phyloP scores from a whole-genome alignment of 2,113 vertebrate genomes.

The Ptilorrhoa leucosticta region DNA sequence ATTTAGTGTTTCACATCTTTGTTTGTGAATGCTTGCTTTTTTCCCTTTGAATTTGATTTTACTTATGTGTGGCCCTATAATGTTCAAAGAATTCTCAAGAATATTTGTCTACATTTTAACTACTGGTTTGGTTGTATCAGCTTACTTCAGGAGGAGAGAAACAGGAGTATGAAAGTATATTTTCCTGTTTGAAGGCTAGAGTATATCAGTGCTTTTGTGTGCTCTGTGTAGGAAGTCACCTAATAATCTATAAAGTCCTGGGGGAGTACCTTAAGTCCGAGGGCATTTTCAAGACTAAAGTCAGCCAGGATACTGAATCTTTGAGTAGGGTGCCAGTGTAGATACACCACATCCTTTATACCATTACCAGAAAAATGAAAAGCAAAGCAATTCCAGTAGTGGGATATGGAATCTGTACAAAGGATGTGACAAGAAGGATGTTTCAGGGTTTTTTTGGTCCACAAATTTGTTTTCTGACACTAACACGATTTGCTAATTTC shows the following conservation, averaged over 20 bases:
- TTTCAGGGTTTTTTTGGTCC: neutral
- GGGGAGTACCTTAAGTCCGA: neutral
- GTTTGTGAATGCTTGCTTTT: neutral
- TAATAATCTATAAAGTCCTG: neutral
- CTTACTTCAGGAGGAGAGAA: neutral
- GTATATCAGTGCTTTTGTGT: neutral
- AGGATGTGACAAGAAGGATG: neutral
- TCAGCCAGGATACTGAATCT: neutral
- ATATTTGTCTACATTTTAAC: neutral
- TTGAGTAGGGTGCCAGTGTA: neutral
- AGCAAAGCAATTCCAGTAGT: neutral
- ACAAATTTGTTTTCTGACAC: neutral
- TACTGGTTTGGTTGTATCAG: neutral
- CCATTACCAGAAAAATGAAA: neutral
- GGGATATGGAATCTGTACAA: neutral
- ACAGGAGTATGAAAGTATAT: neutral
- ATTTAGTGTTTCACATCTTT: neutral
- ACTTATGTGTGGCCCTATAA: neutral
- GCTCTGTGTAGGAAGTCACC: neutral
- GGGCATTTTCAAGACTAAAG: neutral
- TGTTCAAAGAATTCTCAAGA: neutral
- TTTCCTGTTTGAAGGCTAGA: neutral
- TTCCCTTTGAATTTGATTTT: neutral
- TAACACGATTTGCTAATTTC: neutral
- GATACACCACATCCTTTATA: neutral